A percentile compares a stretch with the other conserved stretches of the same genome.
phyloP scores from a whole-genome alignment of 2,113 vertebrate genomes.

The Aplodontia rufa region DNA sequence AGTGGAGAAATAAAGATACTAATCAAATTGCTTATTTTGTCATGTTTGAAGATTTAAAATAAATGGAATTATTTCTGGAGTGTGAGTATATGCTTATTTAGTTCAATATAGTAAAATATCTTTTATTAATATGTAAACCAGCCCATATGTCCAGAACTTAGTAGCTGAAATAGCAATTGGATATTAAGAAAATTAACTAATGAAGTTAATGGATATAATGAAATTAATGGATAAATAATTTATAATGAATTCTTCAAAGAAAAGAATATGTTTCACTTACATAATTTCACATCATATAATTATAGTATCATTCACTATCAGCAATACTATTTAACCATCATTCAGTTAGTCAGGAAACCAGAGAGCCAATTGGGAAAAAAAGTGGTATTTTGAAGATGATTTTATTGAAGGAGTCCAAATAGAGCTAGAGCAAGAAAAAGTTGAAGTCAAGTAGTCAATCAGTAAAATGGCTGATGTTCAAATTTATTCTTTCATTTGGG shows the following conservation, averaged over 20 bases:
- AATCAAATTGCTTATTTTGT: conserved; percentile 67
- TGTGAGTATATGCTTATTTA: conserved; percentile 5
- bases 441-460: neutral
- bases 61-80: conserved; percentile 62
- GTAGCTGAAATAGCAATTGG: no score
- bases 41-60: conserved; percentile 57
- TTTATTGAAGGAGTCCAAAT: neutral
- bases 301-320: conserved; percentile 64
- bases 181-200: no score
- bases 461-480: neutral
- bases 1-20: conserved; percentile 63
- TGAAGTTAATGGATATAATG: no score
- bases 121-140: conserved; percentile 75
- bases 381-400: neutral
- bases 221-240: conserved; percentile 66
- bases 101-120: conserved; percentile 48
- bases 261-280: conserved; percentile 40
- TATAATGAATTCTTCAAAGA: conserved; percentile 59
- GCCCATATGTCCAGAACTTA: conserved; percentile 45
- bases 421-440: neutral
- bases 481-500: neutral
- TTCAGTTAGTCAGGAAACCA: neutral
- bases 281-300: conserved; percentile 22
- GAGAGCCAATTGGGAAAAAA: neutral
- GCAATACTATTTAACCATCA: neutral